These are phyloP conservation scores for Paramuricea clavata DNA, from an alignment of 92 coral and sea anemone genomes.

Conservation along the genomic window DNA sequence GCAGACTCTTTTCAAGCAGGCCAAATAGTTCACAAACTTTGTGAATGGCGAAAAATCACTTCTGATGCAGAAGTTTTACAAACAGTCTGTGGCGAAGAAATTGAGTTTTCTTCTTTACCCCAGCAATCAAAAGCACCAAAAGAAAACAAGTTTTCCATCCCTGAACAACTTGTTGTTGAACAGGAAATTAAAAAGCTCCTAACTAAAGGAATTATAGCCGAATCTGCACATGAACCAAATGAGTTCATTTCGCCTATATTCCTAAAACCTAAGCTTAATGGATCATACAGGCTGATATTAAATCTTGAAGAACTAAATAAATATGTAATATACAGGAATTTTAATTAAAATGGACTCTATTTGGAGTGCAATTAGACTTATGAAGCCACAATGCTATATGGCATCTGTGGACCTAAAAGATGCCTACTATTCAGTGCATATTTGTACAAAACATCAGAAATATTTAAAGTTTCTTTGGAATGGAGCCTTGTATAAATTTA, in stretches of 20 bases:
- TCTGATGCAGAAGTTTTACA: conserved; percentile 54
- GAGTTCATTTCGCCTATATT: too few species aligned
- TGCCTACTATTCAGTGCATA: background rate
- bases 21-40: conserved; percentile 20
- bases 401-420: conserved; percentile 7
- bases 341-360: conserved; percentile 21
- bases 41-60: conserved; percentile 47
- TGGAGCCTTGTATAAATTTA: conserved; percentile 33
- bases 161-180: conserved; percentile 29
- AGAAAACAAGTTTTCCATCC: conserved; percentile 17
- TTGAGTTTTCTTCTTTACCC: conserved; percentile 39
- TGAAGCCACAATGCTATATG: conserved; percentile 12
- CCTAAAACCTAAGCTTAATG: too few species aligned
- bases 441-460: background rate
- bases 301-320: too few species aligned
- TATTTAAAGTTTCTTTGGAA: background rate
- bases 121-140: conserved; percentile 22
- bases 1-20: conserved; percentile 53
- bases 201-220: conserved; percentile 20
- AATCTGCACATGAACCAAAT: too few species aligned
- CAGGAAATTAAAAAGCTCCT: conserved; percentile 17
- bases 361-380: conserved; percentile 7
- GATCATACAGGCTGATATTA: too few species aligned
- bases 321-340: too few species aligned
- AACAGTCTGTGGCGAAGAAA: conserved; percentile 43